phyloP scores from a whole-genome alignment of 2,888 invertebrate species.

The Polia nebulosa region DNA sequence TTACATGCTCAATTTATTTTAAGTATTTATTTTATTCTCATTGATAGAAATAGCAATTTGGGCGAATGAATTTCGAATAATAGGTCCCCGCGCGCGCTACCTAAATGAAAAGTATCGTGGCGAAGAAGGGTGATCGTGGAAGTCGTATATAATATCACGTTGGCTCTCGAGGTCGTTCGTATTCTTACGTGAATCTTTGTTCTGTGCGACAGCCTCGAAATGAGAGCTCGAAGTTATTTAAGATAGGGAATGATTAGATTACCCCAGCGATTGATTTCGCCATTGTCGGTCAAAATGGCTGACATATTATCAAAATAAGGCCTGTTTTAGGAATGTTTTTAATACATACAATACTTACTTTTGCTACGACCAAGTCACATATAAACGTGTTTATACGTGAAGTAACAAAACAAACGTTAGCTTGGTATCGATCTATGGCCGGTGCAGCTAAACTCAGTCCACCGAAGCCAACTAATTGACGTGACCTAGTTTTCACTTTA shows the following conservation, averaged over 20 bases:
- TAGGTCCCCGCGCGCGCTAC: not conserved
- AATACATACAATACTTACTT: not conserved
- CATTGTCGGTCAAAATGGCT: not conserved
- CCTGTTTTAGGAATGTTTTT: too few species aligned
- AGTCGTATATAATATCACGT: not conserved
- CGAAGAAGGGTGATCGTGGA: not conserved
- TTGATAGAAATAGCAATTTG: not conserved
- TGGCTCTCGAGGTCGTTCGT: not conserved
- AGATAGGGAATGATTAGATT: not conserved
- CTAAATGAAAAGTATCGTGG: not conserved
- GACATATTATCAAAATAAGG: not conserved
- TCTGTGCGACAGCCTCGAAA: not conserved
- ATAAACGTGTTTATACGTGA: not conserved
- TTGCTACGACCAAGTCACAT: not conserved
- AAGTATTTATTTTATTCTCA: not conserved
- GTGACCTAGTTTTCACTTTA: not conserved
- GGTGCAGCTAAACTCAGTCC: slow-evolving; percentile 1
- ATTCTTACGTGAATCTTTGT: not conserved
- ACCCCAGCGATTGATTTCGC: not conserved
- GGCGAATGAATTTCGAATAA: not conserved
- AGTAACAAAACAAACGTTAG: not conserved
- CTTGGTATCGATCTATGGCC: not conserved
- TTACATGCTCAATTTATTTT: not conserved
- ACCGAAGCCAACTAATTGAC: not conserved
- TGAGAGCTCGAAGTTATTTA: not conserved